Evolutionary conservation across 2,888 invertebrate species (phyloP).

Genomic region (Morinoia aosen): DNA sequence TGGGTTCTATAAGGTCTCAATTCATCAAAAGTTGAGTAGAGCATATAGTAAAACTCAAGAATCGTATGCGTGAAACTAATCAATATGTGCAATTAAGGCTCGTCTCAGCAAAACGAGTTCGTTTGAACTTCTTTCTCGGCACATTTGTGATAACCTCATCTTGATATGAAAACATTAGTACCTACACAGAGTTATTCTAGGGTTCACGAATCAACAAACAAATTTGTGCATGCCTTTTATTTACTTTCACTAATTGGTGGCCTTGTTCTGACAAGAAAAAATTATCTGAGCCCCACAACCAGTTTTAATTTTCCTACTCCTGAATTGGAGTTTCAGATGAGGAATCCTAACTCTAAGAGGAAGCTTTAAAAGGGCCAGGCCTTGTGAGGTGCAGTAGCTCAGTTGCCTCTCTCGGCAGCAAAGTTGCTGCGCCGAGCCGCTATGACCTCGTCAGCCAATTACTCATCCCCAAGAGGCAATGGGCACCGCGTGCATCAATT

Average conservation of each 20-base stretch:
- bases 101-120: not conserved
- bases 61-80: not conserved
- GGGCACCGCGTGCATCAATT: not conserved
- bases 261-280: not conserved
- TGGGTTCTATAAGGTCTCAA: not conserved
- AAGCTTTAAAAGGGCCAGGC: not conserved
- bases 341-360: not conserved
- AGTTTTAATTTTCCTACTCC: not conserved
- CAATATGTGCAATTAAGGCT: not conserved
- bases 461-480: not conserved
- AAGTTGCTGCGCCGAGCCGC: not conserved
- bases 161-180: not conserved
- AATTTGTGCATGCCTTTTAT: not conserved
- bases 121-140: not conserved
- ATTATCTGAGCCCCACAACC: not conserved
- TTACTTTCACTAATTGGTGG: not conserved
- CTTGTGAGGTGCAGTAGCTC: not conserved
- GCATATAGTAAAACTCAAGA: not conserved
- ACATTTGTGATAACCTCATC: not conserved
- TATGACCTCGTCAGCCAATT: not conserved
- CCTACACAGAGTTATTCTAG: not conserved
- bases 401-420: not conserved
- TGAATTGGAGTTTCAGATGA: not conserved
- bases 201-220: not conserved
- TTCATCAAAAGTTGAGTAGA: not conserved